Conservation (phyloP, 2,888 invertebrate species). For the Lithosia quadra region DNA sequence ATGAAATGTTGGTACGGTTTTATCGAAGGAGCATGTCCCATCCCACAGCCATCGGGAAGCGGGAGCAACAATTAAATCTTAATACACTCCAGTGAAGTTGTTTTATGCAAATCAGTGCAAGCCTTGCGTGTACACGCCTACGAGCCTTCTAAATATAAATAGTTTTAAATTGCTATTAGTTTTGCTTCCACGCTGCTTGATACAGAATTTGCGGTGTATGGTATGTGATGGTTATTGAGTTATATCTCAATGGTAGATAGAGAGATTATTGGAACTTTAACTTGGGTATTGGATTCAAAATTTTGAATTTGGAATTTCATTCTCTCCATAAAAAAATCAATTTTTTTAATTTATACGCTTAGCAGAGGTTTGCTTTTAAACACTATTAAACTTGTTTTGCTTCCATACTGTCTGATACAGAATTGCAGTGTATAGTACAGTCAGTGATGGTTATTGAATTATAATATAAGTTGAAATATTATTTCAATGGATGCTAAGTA, state of each 20-base stretch:
- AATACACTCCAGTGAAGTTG: constrained; percentile 83
- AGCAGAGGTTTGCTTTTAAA: too few relatives aligned
- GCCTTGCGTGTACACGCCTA: constrained; percentile 84
- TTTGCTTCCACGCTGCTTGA: constrained; percentile 47
- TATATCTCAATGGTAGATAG: constrained; percentile 25
- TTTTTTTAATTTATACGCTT: too few relatives aligned
- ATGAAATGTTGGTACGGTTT: constrained; percentile 77
- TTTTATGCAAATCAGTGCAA: constrained; percentile 83
- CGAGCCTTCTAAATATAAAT: constrained; percentile 70
- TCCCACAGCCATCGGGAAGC: constrained; percentile 67
- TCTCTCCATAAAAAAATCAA: too few relatives aligned
- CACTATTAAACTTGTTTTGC: too few relatives aligned
- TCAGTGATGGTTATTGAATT: too few relatives aligned
- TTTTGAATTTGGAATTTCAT: too few relatives aligned
- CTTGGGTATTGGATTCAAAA: too few relatives aligned
- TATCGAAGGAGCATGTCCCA: constrained; percentile 76
- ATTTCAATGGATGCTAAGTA: too few relatives aligned
- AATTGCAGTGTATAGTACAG: too few relatives aligned
- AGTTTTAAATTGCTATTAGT: constrained; percentile 59
- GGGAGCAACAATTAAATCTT: constrained; percentile 83
- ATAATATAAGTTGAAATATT: too few relatives aligned
- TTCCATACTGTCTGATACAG: too few relatives aligned
- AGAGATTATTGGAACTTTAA: too few relatives aligned
- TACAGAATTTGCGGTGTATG: constrained; percentile 29
- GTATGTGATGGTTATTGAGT: constrained; percentile 32